These are phyloP conservation scores for Ceratina japonica DNA, from an alignment of 1,140 invertebrate genomes.

Conservation along the genomic window DNA sequence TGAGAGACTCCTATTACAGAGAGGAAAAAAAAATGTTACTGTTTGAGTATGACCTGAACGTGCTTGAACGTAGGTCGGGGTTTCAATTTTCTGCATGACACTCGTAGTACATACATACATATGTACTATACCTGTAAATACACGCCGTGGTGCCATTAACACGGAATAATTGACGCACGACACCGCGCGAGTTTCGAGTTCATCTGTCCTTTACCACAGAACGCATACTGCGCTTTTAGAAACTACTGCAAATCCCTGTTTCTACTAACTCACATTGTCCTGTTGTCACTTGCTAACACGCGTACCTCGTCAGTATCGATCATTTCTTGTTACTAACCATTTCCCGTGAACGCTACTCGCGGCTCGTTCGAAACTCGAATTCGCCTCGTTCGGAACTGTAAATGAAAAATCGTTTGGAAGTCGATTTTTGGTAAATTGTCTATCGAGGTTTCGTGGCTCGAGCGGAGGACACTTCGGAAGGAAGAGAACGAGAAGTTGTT, in stretches of 20 bases:
- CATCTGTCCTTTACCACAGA: constrained; percentile 47
- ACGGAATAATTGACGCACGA: constrained; percentile 33
- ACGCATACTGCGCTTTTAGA: constrained; percentile 57
- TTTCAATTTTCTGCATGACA: constrained; percentile 51
- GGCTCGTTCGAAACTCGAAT: background rate
- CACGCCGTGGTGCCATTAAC: constrained; percentile 45
- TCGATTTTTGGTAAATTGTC: background rate
- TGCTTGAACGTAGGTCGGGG: background rate
- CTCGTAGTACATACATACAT: constrained; percentile 40
- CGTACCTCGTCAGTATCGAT: constrained; percentile 22
- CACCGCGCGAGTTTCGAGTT: constrained; percentile 28
- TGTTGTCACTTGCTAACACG: constrained; percentile 53
- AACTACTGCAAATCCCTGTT: constrained; percentile 56
- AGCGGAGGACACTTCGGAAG: too few species aligned
- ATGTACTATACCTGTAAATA: constrained; percentile 39
- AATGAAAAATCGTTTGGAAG: background rate
- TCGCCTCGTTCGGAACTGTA: background rate
- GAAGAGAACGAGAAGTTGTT: background rate
- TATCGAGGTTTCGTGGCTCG: background rate
- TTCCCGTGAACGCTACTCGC: background rate
- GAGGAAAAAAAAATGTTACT: background rate
- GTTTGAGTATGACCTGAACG: background rate
- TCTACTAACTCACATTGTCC: constrained; percentile 59
- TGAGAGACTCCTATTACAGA: too few species aligned
- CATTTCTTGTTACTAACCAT: constrained; percentile 28